A percentile compares a stretch with the other conserved stretches of the same genome.
phyloP scores from a whole-genome alignment of 2,888 invertebrate genomes.

The Nomada lathburiana region DNA sequence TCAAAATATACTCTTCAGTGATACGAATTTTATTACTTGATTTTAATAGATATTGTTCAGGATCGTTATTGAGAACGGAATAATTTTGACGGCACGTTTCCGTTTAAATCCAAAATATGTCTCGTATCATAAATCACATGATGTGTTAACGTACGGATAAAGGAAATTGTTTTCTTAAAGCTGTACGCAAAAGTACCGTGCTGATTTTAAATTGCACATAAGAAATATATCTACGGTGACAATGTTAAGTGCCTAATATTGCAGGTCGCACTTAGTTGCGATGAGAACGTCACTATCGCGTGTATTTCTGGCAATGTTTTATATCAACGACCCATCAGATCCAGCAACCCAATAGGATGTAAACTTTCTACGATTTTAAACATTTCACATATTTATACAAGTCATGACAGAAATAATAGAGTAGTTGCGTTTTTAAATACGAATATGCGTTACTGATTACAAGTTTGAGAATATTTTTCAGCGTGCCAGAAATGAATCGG shows the following conservation, averaged over 20 bases:
- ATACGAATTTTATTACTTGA: too few relatives aligned
- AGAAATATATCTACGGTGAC: slow-evolving; percentile 24
- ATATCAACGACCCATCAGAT: neutral
- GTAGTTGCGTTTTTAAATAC: too few relatives aligned
- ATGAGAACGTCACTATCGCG: slow-evolving; percentile 17
- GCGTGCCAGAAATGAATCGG: neutral
- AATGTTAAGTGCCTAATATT: slow-evolving; percentile 45
- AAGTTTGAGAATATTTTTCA: slow-evolving; percentile 15
- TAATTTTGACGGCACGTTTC: too few relatives aligned
- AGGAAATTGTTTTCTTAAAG: neutral
- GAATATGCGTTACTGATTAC: neutral
- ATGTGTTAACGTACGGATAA: neutral
- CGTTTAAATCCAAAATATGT: too few relatives aligned
- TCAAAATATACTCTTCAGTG: too few relatives aligned
- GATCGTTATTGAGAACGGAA: neutral
- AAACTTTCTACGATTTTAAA: slow-evolving; percentile 13
- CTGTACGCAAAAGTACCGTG: neutral
- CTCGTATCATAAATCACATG: neutral
- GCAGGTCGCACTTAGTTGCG: slow-evolving; percentile 6
- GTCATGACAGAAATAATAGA: neutral
- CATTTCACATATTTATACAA: neutral
- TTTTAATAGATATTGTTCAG: neutral
- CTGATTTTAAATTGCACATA: slow-evolving; percentile 16
- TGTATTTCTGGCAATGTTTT: slow-evolving; percentile 15
- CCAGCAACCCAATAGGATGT: neutral